Evolutionary conservation across 2,113 vertebrate genomes (phyloP).

Genomic region (Mustela lutreola): DNA sequence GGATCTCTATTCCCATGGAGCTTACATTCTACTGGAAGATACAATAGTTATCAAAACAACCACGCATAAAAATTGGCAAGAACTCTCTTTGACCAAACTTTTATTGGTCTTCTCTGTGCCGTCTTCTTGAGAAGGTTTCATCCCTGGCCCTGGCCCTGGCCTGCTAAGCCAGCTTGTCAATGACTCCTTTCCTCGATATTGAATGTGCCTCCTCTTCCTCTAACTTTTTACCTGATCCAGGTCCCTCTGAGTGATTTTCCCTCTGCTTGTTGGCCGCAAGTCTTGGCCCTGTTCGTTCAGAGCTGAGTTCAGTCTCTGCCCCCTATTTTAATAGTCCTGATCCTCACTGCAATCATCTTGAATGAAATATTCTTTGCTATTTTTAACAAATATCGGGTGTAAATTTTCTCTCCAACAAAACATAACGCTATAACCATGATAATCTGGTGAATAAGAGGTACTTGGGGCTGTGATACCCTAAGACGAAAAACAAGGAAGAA

Average conservation of each 20-base stretch:
- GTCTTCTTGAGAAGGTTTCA: not conserved
- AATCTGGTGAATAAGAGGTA: not conserved
- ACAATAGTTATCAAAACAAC: not conserved
- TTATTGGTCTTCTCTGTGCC: not conserved
- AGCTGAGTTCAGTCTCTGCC: not conserved
- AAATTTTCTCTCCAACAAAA: not conserved
- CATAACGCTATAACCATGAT: not conserved
- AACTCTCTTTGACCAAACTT: not conserved
- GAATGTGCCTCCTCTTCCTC: not conserved
- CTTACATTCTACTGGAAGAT: not conserved
- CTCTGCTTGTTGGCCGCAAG: not conserved
- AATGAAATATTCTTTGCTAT: not conserved
- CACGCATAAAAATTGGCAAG: not conserved
- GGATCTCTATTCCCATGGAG: not conserved
- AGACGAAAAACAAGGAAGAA: not conserved
- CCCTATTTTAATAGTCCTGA: not conserved
- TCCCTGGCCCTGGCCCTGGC: not conserved
- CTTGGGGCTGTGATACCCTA: not conserved
- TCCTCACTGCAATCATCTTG: not conserved
- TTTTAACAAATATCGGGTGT: not conserved
- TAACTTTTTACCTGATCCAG: not conserved
- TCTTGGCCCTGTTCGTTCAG: not conserved
- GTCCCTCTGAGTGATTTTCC: too few relatives aligned
- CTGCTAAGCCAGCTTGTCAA: not conserved
- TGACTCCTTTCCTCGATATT: accelerated